These are phyloP conservation scores for Acropternis orthonyx DNA, from an alignment of 2,797 vertebrate species.

Conservation along the genomic window DNA sequence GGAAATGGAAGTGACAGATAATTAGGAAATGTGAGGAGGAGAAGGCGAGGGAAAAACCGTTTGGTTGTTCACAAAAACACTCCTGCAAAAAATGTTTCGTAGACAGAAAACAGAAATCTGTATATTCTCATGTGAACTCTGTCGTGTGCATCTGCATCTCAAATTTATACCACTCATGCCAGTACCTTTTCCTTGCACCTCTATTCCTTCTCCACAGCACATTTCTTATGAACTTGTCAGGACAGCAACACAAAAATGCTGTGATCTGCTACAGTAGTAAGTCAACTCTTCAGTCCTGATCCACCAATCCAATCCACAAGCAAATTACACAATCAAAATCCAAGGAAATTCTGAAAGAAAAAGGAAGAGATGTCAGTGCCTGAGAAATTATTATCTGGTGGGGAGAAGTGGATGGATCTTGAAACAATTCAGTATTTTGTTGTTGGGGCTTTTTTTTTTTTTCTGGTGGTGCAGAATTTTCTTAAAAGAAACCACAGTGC, in stretches of 20 bases:
- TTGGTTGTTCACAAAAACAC: not conserved
- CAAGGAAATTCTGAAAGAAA: not conserved
- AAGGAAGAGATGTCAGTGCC: not conserved
- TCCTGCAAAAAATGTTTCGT: not conserved
- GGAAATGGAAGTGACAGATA: not conserved
- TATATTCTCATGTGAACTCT: not conserved
- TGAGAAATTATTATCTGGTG: not conserved
- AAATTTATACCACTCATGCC: not conserved
- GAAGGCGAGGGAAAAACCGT: not conserved
- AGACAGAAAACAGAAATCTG: not conserved
- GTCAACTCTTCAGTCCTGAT: not conserved
- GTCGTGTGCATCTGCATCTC: not conserved
- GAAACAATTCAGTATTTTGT: not conserved
- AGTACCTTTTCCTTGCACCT: not conserved
- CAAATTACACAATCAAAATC: not conserved
- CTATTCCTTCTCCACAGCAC: not conserved
- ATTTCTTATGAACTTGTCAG: not conserved
- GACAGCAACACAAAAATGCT: not conserved
- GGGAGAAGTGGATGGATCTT: not conserved
- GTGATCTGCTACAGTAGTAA: not conserved
- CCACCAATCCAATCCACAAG: not conserved
- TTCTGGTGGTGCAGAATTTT: not conserved
- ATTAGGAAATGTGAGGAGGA: not conserved
- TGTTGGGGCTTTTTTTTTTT: accelerated
- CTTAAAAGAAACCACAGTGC: not conserved